A percentile compares a stretch with the other conserved stretches of the same genome.
Evolutionary conservation across 2,113 vertebrate genomes (phyloP).

Genomic region (Pituophis catenifer): DNA sequence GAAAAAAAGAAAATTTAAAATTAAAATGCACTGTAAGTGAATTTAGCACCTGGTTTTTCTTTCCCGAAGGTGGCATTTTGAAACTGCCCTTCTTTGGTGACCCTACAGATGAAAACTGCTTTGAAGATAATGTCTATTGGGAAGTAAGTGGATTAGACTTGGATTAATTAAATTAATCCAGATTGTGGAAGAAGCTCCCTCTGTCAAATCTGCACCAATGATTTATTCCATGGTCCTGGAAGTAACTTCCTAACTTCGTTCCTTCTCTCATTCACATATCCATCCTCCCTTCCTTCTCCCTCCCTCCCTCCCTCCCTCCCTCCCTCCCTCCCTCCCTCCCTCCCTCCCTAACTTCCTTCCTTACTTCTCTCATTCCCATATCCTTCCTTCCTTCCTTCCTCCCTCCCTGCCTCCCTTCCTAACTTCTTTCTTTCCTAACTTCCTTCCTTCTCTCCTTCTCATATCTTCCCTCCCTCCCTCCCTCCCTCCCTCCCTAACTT

Average conservation of each 20-base stretch:
- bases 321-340: too few species aligned
- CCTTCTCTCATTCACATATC: too few species aligned
- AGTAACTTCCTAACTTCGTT: neutral
- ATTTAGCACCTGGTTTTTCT: neutral
- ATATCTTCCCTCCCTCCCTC: too few species aligned
- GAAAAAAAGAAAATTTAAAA: neutral
- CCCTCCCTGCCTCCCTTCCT: too few species aligned
- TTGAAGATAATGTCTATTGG: conserved; percentile 90
- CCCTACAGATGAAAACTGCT: conserved; percentile 88
- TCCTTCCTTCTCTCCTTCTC: too few species aligned
- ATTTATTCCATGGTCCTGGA: neutral
- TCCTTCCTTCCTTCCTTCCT: too few species aligned
- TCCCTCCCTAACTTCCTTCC: too few species aligned
- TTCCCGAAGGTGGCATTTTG: conserved; percentile 81
- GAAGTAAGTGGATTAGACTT: conserved; percentile 74
- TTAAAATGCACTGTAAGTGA: neutral
- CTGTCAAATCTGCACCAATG: neutral
- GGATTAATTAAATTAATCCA: neutral
- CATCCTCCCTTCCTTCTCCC: too few species aligned
- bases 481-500: too few species aligned
- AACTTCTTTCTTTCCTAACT: too few species aligned
- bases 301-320: too few species aligned
- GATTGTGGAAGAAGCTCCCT: neutral
- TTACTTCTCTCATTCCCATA: too few species aligned
- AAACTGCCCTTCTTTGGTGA: conserved; percentile 89